Evolutionary conservation across 2,797 vertebrate species (phyloP), one percentile per base, ranked within the genome.

Genomic region (Astyanax mexicanus): DNA sequence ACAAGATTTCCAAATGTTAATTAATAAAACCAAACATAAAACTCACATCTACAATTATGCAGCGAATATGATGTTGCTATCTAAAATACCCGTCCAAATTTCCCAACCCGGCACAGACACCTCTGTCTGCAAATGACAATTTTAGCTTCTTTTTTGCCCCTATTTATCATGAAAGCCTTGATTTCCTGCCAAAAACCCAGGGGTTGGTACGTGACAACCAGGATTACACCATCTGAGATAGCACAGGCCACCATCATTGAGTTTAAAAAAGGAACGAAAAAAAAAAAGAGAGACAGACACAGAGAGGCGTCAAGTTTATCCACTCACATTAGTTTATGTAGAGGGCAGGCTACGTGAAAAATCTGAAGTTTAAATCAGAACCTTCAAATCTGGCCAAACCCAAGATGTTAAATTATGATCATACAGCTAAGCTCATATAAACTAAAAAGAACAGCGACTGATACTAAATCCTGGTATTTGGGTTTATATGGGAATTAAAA

Each of bases 101-200:
- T n/a, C 58, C 17, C 29, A 49, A n/a, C 65, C 64, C 54, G 65
- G 19, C 60, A 58, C 17, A 15, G 25, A 64, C 72, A 49, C 44
- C n/a, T 42, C 51, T 49, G 40, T 45, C 37, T 62, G 32, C 40
- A 57, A 80, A 74, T 66, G 51, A 69, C 17, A 42, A 23, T 69
- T 70, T 44, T 38, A n/a, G 25, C 44, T 74, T 42, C n/a, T n/a
- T 78, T 44, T 70, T 69, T 35, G 58, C 62, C 67, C 40, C 52
- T 76, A 75, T 83, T 76, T 75, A 74, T 71, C 61, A 78, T 55
- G 54, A 79, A 78, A 84, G 64, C 12, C 21, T 69, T 60, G 67
- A 82, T 35, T 8, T 47, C 17, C 8, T 68, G 69, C 78, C 79
- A 83, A 65, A 67, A n/a, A 62, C 55, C 60, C 58, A 66, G 38